Evolutionary conservation across 2,797 vertebrate genomes (phyloP).

Genomic region (Selene dorsalis): DNA sequence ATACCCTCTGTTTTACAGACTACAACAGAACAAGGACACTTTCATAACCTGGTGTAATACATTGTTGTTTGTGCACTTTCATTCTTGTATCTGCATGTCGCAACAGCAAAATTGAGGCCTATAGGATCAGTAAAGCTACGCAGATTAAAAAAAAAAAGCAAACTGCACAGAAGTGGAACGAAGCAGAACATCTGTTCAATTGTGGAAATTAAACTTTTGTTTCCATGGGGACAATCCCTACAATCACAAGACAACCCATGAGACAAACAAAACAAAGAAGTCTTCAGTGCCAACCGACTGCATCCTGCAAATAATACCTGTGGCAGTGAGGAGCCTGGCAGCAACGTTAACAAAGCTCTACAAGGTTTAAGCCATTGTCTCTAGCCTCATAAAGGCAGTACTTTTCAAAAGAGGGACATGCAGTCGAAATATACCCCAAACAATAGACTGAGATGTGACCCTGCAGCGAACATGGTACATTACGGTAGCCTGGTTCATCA

Average conservation of each 20-base stretch:
- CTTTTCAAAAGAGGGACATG: conserved; percentile 33
- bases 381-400: conserved; percentile 28
- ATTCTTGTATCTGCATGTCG: conserved; percentile 45
- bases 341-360: conserved; percentile 28
- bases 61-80: conserved; percentile 4
- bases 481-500: conserved; percentile 48
- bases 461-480: conserved; percentile 55
- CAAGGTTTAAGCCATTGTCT: conserved; percentile 37
- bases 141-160: conserved; percentile 17
- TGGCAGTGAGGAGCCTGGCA: conserved; percentile 17
- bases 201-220: conserved; percentile 57
- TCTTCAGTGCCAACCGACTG: conserved; percentile 25
- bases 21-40: background rate
- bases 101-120: conserved; percentile 21
- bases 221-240: conserved; percentile 45
- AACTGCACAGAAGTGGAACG: conserved; percentile 13
- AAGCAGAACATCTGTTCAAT: conserved; percentile 51
- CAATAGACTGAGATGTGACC: conserved; percentile 64
- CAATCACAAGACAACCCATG: conserved; percentile 41
- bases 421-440: conserved; percentile 37
- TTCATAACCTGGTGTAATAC: background rate
- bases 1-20: conserved; percentile 7
- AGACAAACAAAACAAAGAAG: conserved; percentile 43
- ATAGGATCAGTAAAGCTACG: conserved; percentile 31
- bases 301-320: conserved; percentile 34